Evolutionary conservation across 2,113 vertebrate genomes (phyloP).

Genomic region (Cyphomyrus plagiostoma): DNA sequence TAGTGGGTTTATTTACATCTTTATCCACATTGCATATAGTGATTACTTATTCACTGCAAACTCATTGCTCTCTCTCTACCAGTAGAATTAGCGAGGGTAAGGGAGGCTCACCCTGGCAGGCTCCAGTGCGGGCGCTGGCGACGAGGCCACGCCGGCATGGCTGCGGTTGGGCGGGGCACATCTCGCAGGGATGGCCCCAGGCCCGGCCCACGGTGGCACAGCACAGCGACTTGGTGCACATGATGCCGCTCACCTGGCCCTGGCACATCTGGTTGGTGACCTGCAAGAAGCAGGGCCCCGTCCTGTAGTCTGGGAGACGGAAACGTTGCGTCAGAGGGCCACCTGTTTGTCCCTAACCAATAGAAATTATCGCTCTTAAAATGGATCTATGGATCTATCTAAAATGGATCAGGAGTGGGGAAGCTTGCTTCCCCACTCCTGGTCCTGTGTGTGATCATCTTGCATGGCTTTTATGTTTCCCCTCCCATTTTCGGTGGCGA

Average conservation of each 20-base stretch:
- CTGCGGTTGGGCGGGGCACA: slow-evolving; percentile 64
- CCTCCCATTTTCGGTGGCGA: background rate
- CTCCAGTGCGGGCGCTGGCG: slow-evolving; percentile 65
- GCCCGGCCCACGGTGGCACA: slow-evolving; percentile 67
- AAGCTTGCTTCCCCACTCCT: background rate
- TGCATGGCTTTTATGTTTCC: background rate
- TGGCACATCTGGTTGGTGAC: slow-evolving; percentile 66
- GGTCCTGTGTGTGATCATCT: background rate
- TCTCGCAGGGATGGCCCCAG: slow-evolving; percentile 70
- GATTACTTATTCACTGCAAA: background rate
- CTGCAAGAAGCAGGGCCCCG: slow-evolving; percentile 66
- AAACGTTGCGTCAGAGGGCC: background rate
- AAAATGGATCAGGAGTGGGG: too few species aligned
- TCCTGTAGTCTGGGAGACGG: slow-evolving; percentile 61
- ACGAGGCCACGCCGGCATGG: slow-evolving; percentile 67
- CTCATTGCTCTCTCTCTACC: background rate
- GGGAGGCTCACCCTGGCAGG: slow-evolving; percentile 63
- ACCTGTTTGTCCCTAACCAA: background rate
- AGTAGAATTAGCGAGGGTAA: background rate
- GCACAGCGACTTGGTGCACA: slow-evolving; percentile 70
- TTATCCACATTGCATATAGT: background rate
- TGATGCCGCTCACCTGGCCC: slow-evolving; percentile 63
- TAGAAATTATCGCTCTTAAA: background rate
- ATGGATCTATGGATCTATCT: too few species aligned
- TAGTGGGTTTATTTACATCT: background rate